Conservation (phyloP, 35 echinoderm and acorn worm genomes). For the Diadema setosum region DNA sequence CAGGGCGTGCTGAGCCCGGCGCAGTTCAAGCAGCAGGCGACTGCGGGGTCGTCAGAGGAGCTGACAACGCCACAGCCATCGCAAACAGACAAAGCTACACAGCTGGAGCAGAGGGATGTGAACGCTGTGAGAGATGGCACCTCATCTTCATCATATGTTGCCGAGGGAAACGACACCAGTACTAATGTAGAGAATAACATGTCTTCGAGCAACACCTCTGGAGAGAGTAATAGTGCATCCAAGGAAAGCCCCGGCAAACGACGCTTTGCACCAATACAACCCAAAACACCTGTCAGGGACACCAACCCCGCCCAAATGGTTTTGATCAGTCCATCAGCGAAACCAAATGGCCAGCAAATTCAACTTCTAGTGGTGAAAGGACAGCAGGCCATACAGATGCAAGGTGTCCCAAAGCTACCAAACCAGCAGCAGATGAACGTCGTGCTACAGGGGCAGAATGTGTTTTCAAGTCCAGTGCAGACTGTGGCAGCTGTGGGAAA, state of each 20-base stretch:
- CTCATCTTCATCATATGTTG: too few relatives aligned
- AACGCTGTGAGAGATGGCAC: neutral
- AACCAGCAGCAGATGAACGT: conserved; percentile 7
- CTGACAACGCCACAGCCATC: too few relatives aligned
- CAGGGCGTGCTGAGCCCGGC: neutral
- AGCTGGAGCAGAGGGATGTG: conserved; percentile 9
- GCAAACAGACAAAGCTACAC: neutral
- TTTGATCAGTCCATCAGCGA: conserved; percentile 2
- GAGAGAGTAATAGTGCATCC: neutral
- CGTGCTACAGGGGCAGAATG: neutral
- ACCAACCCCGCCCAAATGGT: neutral
- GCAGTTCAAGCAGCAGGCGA: neutral
- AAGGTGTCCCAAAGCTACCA: neutral
- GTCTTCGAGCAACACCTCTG: neutral
- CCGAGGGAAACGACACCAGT: neutral
- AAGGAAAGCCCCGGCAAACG: conserved; percentile 91
- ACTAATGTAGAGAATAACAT: neutral
- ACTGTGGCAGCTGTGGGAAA: neutral
- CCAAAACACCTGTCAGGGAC: conserved; percentile 74
- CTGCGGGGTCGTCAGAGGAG: neutral
- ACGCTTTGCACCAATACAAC: conserved; percentile 86
- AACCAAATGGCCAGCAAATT: neutral
- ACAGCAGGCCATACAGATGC: conserved; percentile 24
- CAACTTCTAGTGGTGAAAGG: conserved; percentile 21
- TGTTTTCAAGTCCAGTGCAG: neutral